Evolutionary conservation across 2,888 invertebrate species (phyloP), one percentile per base, ranked within the genome.

Genomic region (Adela reaumurella): DNA sequence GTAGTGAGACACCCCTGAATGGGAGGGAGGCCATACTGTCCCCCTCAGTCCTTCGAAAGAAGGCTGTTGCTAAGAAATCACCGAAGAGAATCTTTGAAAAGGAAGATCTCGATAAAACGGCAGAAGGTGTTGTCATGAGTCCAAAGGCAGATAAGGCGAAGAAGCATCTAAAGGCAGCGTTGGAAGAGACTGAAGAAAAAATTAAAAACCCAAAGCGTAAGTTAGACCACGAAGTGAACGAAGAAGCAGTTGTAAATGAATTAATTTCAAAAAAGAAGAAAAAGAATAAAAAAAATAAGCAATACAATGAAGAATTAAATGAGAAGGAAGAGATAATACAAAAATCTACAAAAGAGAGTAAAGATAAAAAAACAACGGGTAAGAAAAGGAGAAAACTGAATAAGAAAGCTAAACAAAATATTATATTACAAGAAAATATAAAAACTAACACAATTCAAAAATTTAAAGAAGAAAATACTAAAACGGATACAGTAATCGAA

Each of bases 1-100:
- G 74, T 58, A 74, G 77, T 57, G 70, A 74, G 11, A 8, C 6
- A 56, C 56, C 66, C 43, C 65, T 71, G 3, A 69, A 66, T 14
- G 76, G 77, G 51, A 63, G 73, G 49, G 74, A 76, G 14, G 70
- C 72, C 58, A 74, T 78, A 52, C 60, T 78, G 2, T 78, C 78
- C 19, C 78, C 78, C 3, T 68, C 67, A 1, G 54, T 68, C 54
- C 74, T 72, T 53, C 78, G 74, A 47, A 78, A 76, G 62, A 76
- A 77, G 50, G 76, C 70, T 29, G 66, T 78, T 18, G 64, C 71
- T 4, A 78, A 78, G 53, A 78, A 77, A 51, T 76, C 77, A 0
- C 78, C 78, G 0, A 78, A 78, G 55, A 67, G 78, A 51, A 78
- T 78, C 57, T 78, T 78, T 46, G 61, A 74, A 54, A 74, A 70